Evolutionary conservation across 2,888 invertebrate species (phyloP), one percentile per base, ranked within the genome.

Genomic region (Lepidocyrtoides sp.): DNA sequence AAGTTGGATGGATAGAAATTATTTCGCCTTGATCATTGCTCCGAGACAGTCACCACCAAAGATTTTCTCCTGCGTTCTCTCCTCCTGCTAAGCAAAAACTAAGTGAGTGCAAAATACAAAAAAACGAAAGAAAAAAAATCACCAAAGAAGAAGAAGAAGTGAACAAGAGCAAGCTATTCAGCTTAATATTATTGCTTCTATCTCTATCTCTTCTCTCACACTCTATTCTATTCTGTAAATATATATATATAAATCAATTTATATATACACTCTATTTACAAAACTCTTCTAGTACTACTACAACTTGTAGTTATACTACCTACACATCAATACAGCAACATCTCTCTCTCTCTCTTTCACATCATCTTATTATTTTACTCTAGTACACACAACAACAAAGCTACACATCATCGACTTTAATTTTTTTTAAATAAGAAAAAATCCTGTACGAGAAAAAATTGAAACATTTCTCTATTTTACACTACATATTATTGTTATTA

Each of bases 1-100:
- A 92, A 92, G 92, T 92, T 92, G 92, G 91, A 89, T 87, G 89
- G 89, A 83, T 84, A 89, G 89, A 89, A 89, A 89, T 89, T 89
- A 89, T 89, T 89, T 89, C 89, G 89, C 89, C 89, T 89, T 89
- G 89, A 89, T 89, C 89, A 89, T 89, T 89, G 89, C 89, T 89
- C 83, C 89, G 84, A 89, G 89, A 83, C 89, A 89, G 89, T 89
- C 89, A 84, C 89, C 75, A 51, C 12, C 54, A 81, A 81, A 81
- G 69, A 60, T 75, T 89, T 89, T 89, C 88, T 81, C 75, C 44
- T 82, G 82, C n/a, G 32, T 7, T 60, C 75, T 44, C 57, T 83
- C n/a, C 81, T 48, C 17, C 54, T 66, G 23, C 54, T 75, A 17
- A 36, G 20, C 60, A 32, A 17, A 51, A 77, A 48, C 51, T 77